phyloP scores from a whole-genome alignment of 2,113 vertebrate genomes.

The Eonycteris spelaea region DNA sequence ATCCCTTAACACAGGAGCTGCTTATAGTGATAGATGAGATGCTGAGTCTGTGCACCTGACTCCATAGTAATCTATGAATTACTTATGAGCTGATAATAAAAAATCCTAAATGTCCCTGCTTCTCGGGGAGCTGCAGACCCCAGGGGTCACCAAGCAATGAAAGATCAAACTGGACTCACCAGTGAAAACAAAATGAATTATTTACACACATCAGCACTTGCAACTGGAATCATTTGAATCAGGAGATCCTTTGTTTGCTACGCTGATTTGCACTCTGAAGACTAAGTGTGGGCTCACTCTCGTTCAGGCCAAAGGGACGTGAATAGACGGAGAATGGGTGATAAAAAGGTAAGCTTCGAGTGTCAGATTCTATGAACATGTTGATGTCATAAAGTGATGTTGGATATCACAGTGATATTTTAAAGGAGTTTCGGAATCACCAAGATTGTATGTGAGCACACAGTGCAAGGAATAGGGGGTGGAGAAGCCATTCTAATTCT shows the following conservation, averaged over 20 bases:
- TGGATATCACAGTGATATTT: background rate
- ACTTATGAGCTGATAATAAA: slow-evolving; percentile 78
- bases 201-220: slow-evolving; percentile 73
- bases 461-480: background rate
- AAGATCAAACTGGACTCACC: slow-evolving; percentile 72
- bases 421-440: background rate
- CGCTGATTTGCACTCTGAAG: slow-evolving; percentile 7
- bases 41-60: slow-evolving; percentile 79
- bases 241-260: slow-evolving; percentile 58
- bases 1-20: slow-evolving; percentile 74
- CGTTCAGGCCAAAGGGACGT: background rate
- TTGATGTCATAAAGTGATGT: slow-evolving; percentile 1
- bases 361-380: background rate
- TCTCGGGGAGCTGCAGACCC: slow-evolving; percentile 68
- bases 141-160: slow-evolving; percentile 67
- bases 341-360: background rate
- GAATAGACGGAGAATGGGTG: background rate
- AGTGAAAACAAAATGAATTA: slow-evolving; percentile 80
- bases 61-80: slow-evolving; percentile 79
- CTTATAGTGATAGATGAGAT: slow-evolving; percentile 78
- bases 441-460: background rate
- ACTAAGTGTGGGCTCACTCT: background rate
- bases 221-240: slow-evolving; percentile 65
- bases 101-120: slow-evolving; percentile 70
- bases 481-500: slow-evolving; percentile 50